Evolutionary conservation across 23 tunicate genomes (phyloP).

Genomic region (Halocynthia roretzi): DNA sequence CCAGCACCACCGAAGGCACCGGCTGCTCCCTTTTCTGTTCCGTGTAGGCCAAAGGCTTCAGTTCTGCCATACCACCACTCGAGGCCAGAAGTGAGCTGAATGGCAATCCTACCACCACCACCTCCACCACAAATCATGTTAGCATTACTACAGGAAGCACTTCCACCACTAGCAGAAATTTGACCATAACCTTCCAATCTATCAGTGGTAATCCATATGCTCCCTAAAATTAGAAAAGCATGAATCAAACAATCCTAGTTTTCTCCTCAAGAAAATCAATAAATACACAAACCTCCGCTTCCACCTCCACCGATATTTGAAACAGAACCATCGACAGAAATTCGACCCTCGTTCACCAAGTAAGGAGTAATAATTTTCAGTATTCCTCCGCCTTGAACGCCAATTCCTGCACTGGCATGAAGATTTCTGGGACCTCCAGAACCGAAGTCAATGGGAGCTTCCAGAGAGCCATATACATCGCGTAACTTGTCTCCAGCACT

Average conservation of each 20-base stretch:
- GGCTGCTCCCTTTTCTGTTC: too few species aligned
- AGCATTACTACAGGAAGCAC: background rate
- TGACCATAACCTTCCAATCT: constrained; percentile 21
- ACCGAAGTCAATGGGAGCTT: constrained; percentile 14
- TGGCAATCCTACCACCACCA: constrained; percentile 28
- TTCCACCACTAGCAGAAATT: constrained; percentile 16
- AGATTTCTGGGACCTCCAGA: constrained; percentile 17
- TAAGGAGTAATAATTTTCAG: background rate
- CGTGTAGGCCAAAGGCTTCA: too few species aligned
- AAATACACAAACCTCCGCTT: constrained; percentile 20
- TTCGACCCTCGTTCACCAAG: constrained; percentile 8
- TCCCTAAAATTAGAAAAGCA: background rate
- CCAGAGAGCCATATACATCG: constrained; percentile 10
- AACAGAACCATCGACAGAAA: constrained; percentile 12
- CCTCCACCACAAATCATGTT: constrained; percentile 20
- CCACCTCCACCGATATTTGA: constrained; percentile 23
- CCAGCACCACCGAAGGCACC: too few species aligned
- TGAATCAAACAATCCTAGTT: too few species aligned
- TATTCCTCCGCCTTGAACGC: constrained; percentile 18
- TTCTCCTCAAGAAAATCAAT: background rate
- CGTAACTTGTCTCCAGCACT: constrained; percentile 2
- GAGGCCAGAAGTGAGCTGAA: background rate
- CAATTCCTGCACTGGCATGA: background rate
- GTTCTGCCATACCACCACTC: constrained; percentile 20
- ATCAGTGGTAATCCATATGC: constrained; percentile 6